Percentiles rank a stretch among this genome's conserved stretches.
Conservation (phyloP, 2,113 vertebrate species). For the Columba janthina region DNA sequence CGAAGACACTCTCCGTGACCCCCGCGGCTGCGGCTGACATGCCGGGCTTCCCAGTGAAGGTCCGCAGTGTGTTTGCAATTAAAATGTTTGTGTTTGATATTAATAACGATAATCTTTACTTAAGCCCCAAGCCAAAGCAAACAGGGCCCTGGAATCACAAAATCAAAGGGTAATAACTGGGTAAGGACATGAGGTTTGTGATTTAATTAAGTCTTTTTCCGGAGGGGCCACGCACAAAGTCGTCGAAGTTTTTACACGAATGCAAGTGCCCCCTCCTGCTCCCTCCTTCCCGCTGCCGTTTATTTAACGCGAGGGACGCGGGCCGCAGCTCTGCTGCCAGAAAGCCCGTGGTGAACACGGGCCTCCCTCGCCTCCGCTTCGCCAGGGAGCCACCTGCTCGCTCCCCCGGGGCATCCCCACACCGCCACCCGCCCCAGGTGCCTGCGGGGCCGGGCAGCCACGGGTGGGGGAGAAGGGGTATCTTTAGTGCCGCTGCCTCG, state of each 20-base stretch:
- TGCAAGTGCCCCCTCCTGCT: not conserved
- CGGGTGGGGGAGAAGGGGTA: fast-evolving
- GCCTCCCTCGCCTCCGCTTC: not conserved
- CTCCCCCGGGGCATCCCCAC: too few species aligned
- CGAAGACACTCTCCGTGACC: slow-evolving; percentile 63
- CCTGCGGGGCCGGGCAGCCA: not conserved
- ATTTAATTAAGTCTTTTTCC: slow-evolving; percentile 52
- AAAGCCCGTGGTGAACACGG: too few species aligned
- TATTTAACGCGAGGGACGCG: not conserved
- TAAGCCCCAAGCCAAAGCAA: slow-evolving; percentile 70
- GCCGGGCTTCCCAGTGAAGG: slow-evolving; percentile 44
- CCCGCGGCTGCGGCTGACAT: slow-evolving; percentile 34
- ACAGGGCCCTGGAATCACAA: slow-evolving; percentile 50
- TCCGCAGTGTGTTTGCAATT: slow-evolving; percentile 70
- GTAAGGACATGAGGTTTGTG: slow-evolving; percentile 44
- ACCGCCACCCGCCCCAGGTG: not conserved
- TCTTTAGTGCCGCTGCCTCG: not conserved
- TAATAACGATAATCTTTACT: slow-evolving; percentile 75
- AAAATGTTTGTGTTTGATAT: slow-evolving; percentile 76
- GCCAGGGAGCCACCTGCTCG: not conserved
- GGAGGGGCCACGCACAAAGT: not conserved
- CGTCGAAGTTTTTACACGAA: not conserved
- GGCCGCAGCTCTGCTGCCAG: not conserved
- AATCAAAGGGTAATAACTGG: slow-evolving; percentile 58
- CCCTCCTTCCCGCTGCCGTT: not conserved